These are phyloP conservation scores for Lymantria dispar DNA, from an alignment of 2,888 invertebrate genomes.

Conservation along the genomic window DNA sequence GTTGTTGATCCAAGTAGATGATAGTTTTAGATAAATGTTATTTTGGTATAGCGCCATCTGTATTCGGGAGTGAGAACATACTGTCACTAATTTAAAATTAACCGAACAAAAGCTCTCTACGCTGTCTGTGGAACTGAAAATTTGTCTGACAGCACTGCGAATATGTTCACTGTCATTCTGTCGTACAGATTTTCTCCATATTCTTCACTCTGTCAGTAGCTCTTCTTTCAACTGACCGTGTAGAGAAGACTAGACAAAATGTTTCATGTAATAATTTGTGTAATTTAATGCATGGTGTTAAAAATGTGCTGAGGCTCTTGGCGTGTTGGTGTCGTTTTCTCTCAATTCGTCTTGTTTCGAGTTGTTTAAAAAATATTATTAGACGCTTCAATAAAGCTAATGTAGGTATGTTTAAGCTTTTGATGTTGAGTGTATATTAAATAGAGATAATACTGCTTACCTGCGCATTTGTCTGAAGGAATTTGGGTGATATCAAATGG, in stretches of 20 bases:
- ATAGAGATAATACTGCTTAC: slow-evolving; percentile 57
- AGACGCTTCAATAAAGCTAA: slow-evolving; percentile 47
- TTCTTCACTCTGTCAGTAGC: not conserved
- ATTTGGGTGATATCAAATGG: slow-evolving; percentile 81
- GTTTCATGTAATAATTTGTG: slow-evolving; percentile 16
- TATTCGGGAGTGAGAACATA: slow-evolving; percentile 46
- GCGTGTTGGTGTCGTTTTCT: slow-evolving; percentile 74
- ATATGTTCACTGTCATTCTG: too few relatives aligned
- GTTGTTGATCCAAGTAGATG: slow-evolving; percentile 76
- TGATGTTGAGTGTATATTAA: slow-evolving; percentile 69
- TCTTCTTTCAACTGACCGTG: slow-evolving; percentile 8
- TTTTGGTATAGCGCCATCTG: slow-evolving; percentile 71
- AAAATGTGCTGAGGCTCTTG: slow-evolving; percentile 58
- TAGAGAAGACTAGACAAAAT: slow-evolving; percentile 6
- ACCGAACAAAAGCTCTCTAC: slow-evolving; percentile 26
- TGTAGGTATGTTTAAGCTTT: slow-evolving; percentile 66
- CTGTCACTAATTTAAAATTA: slow-evolving; percentile 76
- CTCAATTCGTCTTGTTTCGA: slow-evolving; percentile 50
- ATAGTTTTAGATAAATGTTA: slow-evolving; percentile 66
- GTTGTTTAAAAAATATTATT: slow-evolving; percentile 37
- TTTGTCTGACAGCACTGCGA: not conserved
- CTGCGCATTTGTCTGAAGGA: slow-evolving; percentile 61
- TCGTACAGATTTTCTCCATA: not conserved
- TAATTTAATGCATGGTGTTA: slow-evolving; percentile 49
- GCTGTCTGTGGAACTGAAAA: slow-evolving; percentile 16